phyloP scores from a whole-genome alignment of 2,797 vertebrate genomes.

The Aselliscus stoliczkanus region DNA sequence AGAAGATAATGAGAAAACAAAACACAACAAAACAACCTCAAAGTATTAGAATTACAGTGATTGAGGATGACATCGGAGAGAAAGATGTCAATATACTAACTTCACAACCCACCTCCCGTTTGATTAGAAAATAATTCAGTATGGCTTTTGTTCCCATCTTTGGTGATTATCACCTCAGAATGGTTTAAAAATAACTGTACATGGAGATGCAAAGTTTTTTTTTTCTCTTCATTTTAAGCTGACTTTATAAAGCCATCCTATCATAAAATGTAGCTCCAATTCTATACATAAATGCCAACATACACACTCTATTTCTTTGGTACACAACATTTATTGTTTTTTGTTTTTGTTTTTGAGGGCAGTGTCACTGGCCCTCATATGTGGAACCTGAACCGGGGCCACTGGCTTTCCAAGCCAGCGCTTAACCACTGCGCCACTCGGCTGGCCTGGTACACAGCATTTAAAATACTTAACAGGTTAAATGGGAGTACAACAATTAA shows the following conservation, averaged over 20 bases:
- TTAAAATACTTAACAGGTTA: not conserved
- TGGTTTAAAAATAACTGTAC: not conserved
- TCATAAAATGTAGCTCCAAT: not conserved
- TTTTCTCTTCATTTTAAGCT: not conserved
- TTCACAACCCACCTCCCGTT: rapidly evolving
- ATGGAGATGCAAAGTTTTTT: not conserved
- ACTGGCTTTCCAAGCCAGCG: too few relatives aligned
- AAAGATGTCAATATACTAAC: rapidly evolving
- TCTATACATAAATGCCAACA: not conserved
- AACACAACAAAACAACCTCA: not conserved
- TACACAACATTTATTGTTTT: not conserved
- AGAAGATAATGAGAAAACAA: not conserved
- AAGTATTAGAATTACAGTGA: not conserved
- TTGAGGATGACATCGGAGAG: not conserved
- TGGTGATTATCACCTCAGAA: not conserved
- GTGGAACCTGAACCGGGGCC: too few relatives aligned
- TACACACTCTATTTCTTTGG: not conserved
- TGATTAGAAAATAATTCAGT: too few relatives aligned
- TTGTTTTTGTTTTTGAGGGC: too few relatives aligned
- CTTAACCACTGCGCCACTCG: too few relatives aligned
- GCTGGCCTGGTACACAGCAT: not conserved
- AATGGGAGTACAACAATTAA: not conserved
- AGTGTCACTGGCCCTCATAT: too few relatives aligned
- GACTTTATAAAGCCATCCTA: not conserved
- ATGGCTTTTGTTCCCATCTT: not conserved